Evolutionary conservation across 2,797 vertebrate genomes (phyloP).

Genomic region (Antrozous pallidus): DNA sequence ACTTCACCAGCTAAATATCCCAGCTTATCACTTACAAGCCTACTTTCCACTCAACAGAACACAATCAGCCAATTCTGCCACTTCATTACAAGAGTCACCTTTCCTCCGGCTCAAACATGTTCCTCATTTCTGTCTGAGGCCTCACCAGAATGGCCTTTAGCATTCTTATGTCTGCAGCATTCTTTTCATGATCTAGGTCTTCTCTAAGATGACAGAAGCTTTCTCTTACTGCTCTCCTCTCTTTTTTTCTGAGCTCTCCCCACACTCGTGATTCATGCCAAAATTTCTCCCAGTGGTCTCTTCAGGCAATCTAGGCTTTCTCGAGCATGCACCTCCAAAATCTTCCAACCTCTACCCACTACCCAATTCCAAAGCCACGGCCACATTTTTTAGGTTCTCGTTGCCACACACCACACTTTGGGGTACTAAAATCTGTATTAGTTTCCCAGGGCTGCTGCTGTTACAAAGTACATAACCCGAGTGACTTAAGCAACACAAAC

Average conservation of each 20-base stretch:
- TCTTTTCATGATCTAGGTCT: neutral
- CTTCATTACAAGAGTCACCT: neutral
- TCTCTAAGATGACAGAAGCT: neutral
- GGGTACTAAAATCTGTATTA: neutral
- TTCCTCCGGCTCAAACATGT: neutral
- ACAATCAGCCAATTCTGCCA: neutral
- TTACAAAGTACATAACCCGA: neutral
- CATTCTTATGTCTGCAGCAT: neutral
- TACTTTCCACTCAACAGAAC: neutral
- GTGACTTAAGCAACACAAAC: neutral
- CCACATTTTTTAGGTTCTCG: neutral
- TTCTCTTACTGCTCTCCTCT: neutral
- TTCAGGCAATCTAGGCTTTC: neutral
- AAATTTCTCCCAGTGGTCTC: neutral
- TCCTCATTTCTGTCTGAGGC: neutral
- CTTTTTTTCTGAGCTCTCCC: neutral
- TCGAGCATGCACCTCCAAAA: neutral
- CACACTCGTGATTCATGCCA: neutral
- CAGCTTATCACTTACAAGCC: neutral
- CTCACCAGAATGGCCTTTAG: neutral
- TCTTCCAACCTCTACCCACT: neutral
- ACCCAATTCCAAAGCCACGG: neutral
- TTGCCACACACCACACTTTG: neutral
- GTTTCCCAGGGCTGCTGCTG: neutral
- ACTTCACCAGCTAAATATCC: neutral